These are phyloP conservation scores for Planiliza haematocheilus DNA, from an alignment of 2,113 vertebrate genomes.

Conservation along the genomic window DNA sequence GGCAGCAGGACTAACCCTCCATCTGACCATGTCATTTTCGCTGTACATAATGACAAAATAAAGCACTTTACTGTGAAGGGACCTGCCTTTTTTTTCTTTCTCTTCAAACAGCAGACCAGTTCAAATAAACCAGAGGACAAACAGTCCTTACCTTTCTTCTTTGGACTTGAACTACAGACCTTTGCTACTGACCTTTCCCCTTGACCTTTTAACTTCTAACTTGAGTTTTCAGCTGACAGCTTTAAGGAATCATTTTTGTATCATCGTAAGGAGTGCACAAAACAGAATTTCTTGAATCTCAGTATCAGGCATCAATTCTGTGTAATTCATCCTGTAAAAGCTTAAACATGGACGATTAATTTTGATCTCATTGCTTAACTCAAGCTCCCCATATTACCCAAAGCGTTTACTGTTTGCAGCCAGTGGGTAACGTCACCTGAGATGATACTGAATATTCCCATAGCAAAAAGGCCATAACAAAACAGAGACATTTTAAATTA, in stretches of 20 bases:
- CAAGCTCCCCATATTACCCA: not conserved
- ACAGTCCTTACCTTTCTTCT: constrained; percentile 9
- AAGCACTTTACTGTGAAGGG: too few species aligned
- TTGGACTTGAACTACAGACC: constrained; percentile 44
- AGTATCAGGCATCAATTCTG: not conserved
- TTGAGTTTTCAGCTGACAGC: not conserved
- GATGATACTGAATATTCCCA: not conserved
- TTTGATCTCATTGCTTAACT: constrained; percentile 29
- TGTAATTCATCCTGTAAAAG: not conserved
- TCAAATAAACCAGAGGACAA: constrained; percentile 11
- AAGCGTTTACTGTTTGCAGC: constrained; percentile 11
- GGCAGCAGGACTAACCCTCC: too few species aligned
- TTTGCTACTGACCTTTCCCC: constrained; percentile 21
- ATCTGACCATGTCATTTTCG: too few species aligned
- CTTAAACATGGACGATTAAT: constrained; percentile 22
- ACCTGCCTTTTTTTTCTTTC: not conserved
- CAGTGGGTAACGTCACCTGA: constrained; percentile 12
- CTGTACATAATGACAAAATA: too few species aligned
- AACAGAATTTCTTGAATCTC: not conserved
- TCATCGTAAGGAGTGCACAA: constrained; percentile 1
- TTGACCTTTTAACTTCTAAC: constrained; percentile 42
- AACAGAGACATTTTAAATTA: constrained; percentile 15
- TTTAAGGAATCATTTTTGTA: not conserved
- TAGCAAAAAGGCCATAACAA: constrained; percentile 26
- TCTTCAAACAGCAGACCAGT: constrained; percentile 3